These are phyloP conservation scores for Epinephelus coioides DNA, from an alignment of 2,797 vertebrate species.

Conservation along the genomic window DNA sequence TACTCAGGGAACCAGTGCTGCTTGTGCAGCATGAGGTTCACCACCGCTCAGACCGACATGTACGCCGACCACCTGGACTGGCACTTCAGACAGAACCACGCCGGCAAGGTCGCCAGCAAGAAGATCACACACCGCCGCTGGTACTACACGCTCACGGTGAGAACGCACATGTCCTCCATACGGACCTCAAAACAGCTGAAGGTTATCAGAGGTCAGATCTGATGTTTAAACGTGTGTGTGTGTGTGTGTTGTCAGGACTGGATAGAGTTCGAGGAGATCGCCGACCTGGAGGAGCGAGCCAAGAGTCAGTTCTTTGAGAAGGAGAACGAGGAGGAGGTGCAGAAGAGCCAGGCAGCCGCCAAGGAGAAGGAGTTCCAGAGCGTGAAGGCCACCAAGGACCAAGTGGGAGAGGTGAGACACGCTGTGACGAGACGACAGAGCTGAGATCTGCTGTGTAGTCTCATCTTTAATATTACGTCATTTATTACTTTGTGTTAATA, in stretches of 20 bases:
- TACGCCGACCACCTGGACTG: slow-evolving; percentile 99
- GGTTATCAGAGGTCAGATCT: accelerated
- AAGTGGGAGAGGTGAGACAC: slow-evolving; percentile 91
- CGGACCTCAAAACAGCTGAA: background rate
- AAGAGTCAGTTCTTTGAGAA: slow-evolving; percentile 99
- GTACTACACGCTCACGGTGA: slow-evolving; percentile 97
- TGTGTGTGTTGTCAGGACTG: slow-evolving; percentile 89
- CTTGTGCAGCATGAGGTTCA: slow-evolving; percentile 98
- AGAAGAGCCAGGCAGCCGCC: slow-evolving; percentile 96
- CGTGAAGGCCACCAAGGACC: slow-evolving; percentile 94
- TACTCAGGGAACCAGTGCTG: slow-evolving; percentile 99
- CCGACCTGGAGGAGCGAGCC: slow-evolving; percentile 96
- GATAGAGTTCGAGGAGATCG: slow-evolving; percentile 99
- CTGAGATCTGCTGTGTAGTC: too few species aligned
- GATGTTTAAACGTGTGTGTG: background rate
- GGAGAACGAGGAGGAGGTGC: slow-evolving; percentile 95
- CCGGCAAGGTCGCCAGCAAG: slow-evolving; percentile 95
- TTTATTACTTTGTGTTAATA: too few species aligned
- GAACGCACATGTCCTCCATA: slow-evolving; percentile 33
- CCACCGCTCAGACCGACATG: slow-evolving; percentile 94
- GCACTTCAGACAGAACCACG: slow-evolving; percentile 98
- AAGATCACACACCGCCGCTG: slow-evolving; percentile 97
- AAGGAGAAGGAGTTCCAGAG: slow-evolving; percentile 97
- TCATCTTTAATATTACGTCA: too few species aligned
- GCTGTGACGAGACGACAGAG: too few species aligned